phyloP scores from a whole-genome alignment of 1,140 invertebrate genomes.

The Idris sp. region DNA sequence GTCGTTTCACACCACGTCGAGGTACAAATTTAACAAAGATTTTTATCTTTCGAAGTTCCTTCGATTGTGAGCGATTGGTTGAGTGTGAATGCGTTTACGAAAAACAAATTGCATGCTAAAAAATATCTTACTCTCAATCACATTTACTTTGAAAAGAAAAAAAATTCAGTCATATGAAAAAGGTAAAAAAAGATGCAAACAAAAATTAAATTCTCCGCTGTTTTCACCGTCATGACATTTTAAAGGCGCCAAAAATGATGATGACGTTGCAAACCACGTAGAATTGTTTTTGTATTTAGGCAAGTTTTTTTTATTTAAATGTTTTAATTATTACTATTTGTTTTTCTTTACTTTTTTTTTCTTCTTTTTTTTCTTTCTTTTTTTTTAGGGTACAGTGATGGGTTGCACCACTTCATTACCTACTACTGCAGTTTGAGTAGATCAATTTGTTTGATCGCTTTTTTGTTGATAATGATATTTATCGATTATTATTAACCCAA shows the following conservation, averaged over 20 bases:
- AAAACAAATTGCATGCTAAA: constrained; percentile 36
- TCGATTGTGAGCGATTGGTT: constrained; percentile 40
- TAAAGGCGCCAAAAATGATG: constrained; percentile 57
- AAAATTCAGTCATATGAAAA: neutral
- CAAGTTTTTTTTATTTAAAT: too few species aligned
- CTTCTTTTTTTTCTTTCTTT: constrained; percentile 7
- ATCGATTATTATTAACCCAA: neutral
- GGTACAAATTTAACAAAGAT: constrained; percentile 20
- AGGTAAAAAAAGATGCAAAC: too few species aligned
- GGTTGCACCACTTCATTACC: constrained; percentile 57
- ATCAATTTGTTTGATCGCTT: constrained; percentile 37
- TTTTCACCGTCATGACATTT: constrained; percentile 46
- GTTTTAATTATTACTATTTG: too few species aligned
- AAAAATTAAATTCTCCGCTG: too few species aligned
- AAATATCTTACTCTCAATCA: constrained; percentile 53
- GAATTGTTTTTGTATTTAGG: neutral
- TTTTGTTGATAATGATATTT: neutral
- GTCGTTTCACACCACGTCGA: constrained; percentile 20
- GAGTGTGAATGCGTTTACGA: constrained; percentile 52
- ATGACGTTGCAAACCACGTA: constrained; percentile 28
- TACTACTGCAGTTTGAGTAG: constrained; percentile 27
- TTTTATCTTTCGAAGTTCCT: constrained; percentile 42
- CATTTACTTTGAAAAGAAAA: too few species aligned
- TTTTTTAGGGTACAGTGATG: constrained; percentile 27
- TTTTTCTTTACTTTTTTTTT: constrained; percentile 14